phyloP scores from a whole-genome alignment of 2,113 vertebrate species.

The Polypterus senegalus region DNA sequence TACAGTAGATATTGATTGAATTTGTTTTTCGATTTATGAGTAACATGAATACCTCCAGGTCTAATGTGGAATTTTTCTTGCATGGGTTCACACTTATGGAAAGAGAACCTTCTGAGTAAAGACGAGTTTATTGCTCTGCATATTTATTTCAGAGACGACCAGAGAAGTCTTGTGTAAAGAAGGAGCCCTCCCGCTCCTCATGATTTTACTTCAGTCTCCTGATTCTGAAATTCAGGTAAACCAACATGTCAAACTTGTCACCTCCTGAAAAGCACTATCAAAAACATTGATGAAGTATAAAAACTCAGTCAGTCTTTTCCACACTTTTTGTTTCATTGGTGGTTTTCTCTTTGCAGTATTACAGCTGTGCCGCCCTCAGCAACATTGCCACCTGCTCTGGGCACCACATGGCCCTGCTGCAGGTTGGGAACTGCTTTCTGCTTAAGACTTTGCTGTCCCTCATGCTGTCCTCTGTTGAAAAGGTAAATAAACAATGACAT shows the following conservation, averaged over 20 bases:
- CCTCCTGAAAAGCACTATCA: no score
- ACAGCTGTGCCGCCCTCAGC: conserved; percentile 59
- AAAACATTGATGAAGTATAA: no score
- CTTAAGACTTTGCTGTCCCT: conserved; percentile 49
- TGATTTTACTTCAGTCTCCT: conserved; percentile 52
- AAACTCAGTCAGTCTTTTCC: no score
- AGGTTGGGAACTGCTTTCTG: conserved; percentile 37
- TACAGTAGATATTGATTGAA: no score
- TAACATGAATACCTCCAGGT: no score
- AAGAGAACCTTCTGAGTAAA: no score
- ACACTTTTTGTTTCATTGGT: no score
- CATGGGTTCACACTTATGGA: no score
- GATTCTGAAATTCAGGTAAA: conserved; percentile 57
- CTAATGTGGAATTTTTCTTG: no score
- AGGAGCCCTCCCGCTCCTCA: conserved; percentile 53
- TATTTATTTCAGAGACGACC: conserved; percentile 38
- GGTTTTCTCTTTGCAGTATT: conserved; percentile 38
- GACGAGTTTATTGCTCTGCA: no score
- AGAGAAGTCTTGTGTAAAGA: conserved; percentile 45
- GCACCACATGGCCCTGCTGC: conserved; percentile 45
- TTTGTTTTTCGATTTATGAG: no score
- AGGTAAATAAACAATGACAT: conserved; percentile 37
- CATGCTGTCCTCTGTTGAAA: conserved; percentile 50
- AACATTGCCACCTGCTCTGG: conserved; percentile 43
- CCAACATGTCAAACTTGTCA: no score